A percentile compares a stretch with the other conserved stretches of the same genome.
Evolutionary conservation across 2,113 vertebrate genomes (phyloP).

Genomic region (Microcebus lehilahytsara): DNA sequence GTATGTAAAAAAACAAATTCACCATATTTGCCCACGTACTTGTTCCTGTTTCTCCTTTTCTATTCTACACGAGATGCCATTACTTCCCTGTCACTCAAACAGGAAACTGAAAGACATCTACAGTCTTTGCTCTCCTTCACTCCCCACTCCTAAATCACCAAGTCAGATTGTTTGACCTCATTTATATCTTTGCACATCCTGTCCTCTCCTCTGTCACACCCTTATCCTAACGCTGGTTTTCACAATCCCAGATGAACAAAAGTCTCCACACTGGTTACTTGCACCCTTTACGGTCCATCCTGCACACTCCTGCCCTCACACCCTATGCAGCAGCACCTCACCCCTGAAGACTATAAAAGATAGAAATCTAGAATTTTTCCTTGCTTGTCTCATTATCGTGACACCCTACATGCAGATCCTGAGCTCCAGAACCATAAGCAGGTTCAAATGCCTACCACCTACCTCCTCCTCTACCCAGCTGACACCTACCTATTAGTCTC

Average conservation of each 20-base stretch:
- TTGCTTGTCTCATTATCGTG: not conserved
- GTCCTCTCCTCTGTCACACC: not conserved
- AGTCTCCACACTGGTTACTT: not conserved
- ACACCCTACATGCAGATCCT: not conserved
- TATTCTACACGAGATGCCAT: not conserved
- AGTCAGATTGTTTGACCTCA: not conserved
- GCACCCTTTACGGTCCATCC: no score
- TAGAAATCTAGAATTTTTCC: not conserved
- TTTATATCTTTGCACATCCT: not conserved
- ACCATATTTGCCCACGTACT: not conserved
- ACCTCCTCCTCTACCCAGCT: not conserved
- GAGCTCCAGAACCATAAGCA: not conserved
- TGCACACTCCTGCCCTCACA: not conserved
- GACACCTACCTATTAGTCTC: not conserved
- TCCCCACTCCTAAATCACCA: not conserved
- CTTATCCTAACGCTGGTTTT: not conserved
- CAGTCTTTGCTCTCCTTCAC: not conserved
- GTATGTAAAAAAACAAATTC: not conserved
- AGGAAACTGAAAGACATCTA: not conserved
- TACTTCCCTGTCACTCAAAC: not conserved
- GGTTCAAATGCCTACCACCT: no score
- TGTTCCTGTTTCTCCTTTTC: not conserved
- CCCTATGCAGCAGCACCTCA: not conserved
- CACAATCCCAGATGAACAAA: not conserved
- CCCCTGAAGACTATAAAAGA: not conserved